These are phyloP conservation scores for Taxidea taxus DNA, from an alignment of 2,113 vertebrate genomes.

Conservation along the genomic window DNA sequence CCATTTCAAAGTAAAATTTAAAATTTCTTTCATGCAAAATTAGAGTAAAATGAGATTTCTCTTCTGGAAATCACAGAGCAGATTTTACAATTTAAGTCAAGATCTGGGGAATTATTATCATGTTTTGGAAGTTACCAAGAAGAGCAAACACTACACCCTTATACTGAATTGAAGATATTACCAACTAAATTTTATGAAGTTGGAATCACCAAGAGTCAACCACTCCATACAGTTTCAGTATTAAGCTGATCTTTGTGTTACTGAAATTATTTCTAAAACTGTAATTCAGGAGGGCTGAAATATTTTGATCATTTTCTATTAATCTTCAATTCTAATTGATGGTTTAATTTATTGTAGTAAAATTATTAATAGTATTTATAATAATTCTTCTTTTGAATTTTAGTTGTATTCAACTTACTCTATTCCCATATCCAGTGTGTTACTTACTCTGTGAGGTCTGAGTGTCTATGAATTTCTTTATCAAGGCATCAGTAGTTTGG, in stretches of 20 bases:
- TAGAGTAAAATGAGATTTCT: background rate
- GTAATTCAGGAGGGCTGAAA: background rate
- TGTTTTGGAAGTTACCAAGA: background rate
- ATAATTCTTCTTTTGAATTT: background rate
- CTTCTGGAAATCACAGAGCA: background rate
- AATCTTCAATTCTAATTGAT: background rate
- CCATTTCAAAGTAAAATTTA: background rate
- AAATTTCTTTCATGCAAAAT: background rate
- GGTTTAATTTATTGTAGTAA: background rate
- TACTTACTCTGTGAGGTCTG: slow-evolving; percentile 96
- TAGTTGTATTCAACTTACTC: background rate
- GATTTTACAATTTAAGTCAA: slow-evolving; percentile 8
- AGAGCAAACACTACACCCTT: background rate
- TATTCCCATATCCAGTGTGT: background rate
- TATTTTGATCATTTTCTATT: background rate
- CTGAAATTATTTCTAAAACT: background rate
- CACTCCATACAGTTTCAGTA: background rate
- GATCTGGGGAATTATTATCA: background rate
- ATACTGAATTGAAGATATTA: background rate
- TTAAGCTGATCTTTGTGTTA: background rate
- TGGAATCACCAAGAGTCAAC: background rate
- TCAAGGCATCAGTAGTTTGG: slow-evolving; percentile 96
- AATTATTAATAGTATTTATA: background rate
- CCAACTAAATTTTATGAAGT: background rate
- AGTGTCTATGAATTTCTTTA: slow-evolving; percentile 98